phyloP scores from a whole-genome alignment of 23 tunicate species.

The Halocynthia roretzi region DNA sequence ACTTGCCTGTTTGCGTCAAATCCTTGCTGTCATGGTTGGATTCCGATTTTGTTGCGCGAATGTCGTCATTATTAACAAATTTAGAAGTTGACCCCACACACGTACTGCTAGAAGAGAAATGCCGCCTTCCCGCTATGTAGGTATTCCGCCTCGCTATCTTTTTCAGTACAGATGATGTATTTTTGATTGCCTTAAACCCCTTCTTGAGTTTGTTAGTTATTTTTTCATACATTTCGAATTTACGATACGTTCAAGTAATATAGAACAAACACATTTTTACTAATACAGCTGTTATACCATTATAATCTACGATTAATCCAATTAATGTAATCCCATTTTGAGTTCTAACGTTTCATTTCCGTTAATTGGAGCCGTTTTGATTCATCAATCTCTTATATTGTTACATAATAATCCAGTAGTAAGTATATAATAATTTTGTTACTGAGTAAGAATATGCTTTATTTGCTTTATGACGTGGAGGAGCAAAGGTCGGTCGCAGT shows the following conservation, averaged over 20 bases:
- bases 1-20: neutral
- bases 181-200: constrained; percentile 29
- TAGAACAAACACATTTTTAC: too few species aligned
- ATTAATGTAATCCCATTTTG: too few species aligned
- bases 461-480: too few species aligned
- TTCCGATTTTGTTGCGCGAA: neutral
- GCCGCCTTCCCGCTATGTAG: neutral
- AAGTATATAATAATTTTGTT: too few species aligned
- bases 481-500: too few species aligned
- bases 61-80: neutral
- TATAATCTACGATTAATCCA: too few species aligned
- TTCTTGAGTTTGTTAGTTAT: constrained; percentile 35
- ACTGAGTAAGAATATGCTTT: too few species aligned
- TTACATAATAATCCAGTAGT: too few species aligned
- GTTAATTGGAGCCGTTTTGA: too few species aligned
- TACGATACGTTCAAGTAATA: neutral
- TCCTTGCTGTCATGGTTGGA: neutral
- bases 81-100: neutral
- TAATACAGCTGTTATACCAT: too few species aligned
- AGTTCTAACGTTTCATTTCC: too few species aligned
- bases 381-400: too few species aligned
- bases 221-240: constrained; percentile 48
- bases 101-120: constrained; percentile 14
- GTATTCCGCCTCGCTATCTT: neutral
- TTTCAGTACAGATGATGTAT: constrained; percentile 29